Evolutionary conservation across 2,888 invertebrate genomes (phyloP), one percentile per base, ranked within the genome.

Genomic region (Eupithecia exiguata): DNA sequence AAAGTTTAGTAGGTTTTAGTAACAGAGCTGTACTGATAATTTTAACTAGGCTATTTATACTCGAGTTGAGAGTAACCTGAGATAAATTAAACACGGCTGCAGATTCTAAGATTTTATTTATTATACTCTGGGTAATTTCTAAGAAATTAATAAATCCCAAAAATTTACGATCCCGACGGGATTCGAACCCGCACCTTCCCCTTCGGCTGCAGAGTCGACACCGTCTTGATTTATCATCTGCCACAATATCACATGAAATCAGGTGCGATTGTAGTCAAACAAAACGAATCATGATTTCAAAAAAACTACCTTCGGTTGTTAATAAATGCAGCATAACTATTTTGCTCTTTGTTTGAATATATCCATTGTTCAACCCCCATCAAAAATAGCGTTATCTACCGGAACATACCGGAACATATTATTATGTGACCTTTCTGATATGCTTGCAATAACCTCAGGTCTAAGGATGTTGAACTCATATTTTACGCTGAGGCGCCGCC

Each of bases 391-490:
- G 21, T 25, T 25, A 58, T 58, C 21, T 12, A 58, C 58, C 58
- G 58, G 21, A 58, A 58, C 58, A 53, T 12, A 58, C 58, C 58
- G 58, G 21, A 58, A 58, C 58, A 53, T 53, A 53, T 53, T 53
- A 53, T 53, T 58, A 58, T 58, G 67, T 49, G 67, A 70, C 74
- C 62, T 71, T 69, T 46, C 35, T 36, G 35, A 68, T 58, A 58
- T 25, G 58, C 58, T 25, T 58, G 65, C 69, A 58, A 75, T 72
- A 75, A 70, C 70, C 70, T 63, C 7, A 71, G 61, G 46, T 70
- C 40, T 53, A 36, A 40, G 71, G 61, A 71, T 76, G 70, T 68
- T 68, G 70, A 73, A 72, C 70, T 69, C 66, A 67, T 76, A 72
- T 72, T 38, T 49, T 18, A 70, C 58, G 30, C 49, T 16, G 49